Evolutionary conservation across 2,888 invertebrate genomes (phyloP).

Genomic region (Entomobrya proxima): DNA sequence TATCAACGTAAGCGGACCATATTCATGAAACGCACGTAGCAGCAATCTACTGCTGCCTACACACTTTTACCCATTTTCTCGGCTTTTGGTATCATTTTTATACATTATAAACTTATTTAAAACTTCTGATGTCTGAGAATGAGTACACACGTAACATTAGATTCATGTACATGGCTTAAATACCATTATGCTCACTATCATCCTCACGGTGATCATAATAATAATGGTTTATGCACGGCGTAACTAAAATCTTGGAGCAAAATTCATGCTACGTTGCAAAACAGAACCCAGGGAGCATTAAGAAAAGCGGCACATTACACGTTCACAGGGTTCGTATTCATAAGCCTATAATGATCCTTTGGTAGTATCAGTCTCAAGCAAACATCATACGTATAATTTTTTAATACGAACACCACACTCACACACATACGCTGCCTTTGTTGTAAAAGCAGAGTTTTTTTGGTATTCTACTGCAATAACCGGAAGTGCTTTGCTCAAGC

Average conservation of each 20-base stretch:
- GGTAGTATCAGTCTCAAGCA: neutral
- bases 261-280: slow-evolving; percentile 4
- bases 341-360: neutral
- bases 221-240: neutral
- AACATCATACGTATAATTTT: slow-evolving; percentile 6
- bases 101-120: neutral
- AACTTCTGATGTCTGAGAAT: neutral
- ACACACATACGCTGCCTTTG: too few species aligned
- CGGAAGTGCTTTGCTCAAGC: slow-evolving; percentile 2
- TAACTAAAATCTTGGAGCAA: neutral
- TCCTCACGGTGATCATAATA: neutral
- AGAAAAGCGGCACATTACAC: slow-evolving; percentile 2
- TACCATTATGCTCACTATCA: neutral
- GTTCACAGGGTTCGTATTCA: neutral
- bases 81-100: neutral
- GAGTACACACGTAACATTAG: neutral
- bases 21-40: neutral
- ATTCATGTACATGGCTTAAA: neutral
- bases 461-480: neutral
- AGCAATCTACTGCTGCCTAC: neutral
- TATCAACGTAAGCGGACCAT: neutral
- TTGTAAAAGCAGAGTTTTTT: neutral
- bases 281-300: neutral
- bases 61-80: neutral
- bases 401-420: too few species aligned